Evolutionary conservation across 2,888 invertebrate species (phyloP), one percentile per base, ranked within the genome.

Genomic region (Stenurella melanura): DNA sequence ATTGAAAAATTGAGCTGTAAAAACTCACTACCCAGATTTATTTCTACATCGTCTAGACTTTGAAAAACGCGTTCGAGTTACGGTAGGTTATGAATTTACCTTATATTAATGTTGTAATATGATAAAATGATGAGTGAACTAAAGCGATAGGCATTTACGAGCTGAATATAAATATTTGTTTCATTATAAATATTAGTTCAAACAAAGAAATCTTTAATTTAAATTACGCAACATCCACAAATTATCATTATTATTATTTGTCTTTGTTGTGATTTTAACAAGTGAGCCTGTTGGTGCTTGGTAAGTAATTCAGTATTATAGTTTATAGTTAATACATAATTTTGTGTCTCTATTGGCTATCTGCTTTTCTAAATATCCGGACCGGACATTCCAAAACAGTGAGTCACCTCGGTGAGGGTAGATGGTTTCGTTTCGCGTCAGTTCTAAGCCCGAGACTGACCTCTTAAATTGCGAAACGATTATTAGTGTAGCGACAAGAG

Each of bases 311-410:
- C 18, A 64, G 18, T 67, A 26, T 15, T 67, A 54, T n/a, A 50
- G 21, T 19, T 54, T 26, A 66, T 38, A 18, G 26, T 63, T n/a
- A 17, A 38, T 42, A 50, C n/a, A 38, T 69, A 69, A 69, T 69
- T 69, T 50, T 9, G 26, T 56, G 69, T 18, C 57, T 69, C 57
- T 58, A 57, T 58, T 58, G 34, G 30, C 69, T 58, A n/a, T 19
- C 50, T 19, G 42, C 12, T 69, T 57, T 56, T 70, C 34, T 21
- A 42, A 19, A 60, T 58, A 60, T 58, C 38, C n/a, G 60, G 21
- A 60, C 70, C 70, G 70, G 70, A 70, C 58, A 70, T 70, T 58
- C 70, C 70, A 60, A 18, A 60, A 26, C 58, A 19, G 42, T 70
- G 70, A 70, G 42, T 70, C 58, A 70, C 42, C 10, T 42, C 12